Percentiles rank a stretch among this genome's conserved stretches.
Evolutionary conservation across 2,797 vertebrate species (phyloP).

Genomic region (Acipenser ruthenus): DNA sequence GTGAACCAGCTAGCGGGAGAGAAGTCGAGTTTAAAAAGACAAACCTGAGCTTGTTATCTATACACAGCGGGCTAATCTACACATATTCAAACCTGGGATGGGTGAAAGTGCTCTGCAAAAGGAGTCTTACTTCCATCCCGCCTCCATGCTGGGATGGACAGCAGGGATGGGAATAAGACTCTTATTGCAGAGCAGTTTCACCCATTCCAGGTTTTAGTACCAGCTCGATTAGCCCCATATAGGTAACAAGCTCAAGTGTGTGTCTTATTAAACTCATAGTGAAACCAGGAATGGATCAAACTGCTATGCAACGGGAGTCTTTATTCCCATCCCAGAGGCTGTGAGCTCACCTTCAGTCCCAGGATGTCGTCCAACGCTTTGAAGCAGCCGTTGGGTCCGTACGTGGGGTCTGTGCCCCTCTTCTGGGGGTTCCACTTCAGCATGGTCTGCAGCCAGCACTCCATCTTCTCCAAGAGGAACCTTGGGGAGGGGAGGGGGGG

Average conservation of each 20-base stretch:
- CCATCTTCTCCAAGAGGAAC: constrained; percentile 68
- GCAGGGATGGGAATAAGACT: too few relatives aligned
- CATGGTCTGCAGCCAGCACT: constrained; percentile 90
- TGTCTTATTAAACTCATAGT: too few relatives aligned
- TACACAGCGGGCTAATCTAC: neutral
- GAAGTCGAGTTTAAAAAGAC: neutral
- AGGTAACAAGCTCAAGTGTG: too few relatives aligned
- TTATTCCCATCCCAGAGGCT: too few relatives aligned
- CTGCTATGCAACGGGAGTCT: too few relatives aligned
- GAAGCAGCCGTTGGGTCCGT: constrained; percentile 75
- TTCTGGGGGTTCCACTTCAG: constrained; percentile 83
- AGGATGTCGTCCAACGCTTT: constrained; percentile 80
- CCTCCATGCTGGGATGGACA: neutral
- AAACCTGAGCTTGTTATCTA: too few relatives aligned
- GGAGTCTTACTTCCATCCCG: neutral
- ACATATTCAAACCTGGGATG: too few relatives aligned
- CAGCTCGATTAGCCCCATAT: too few relatives aligned
- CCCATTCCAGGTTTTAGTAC: too few relatives aligned
- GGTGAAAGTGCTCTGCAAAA: too few relatives aligned
- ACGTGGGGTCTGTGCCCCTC: constrained; percentile 71
- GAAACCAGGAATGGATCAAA: too few relatives aligned
- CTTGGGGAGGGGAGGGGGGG: constrained; percentile 39
- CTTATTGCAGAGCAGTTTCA: too few relatives aligned
- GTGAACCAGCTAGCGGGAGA: constrained; percentile 70
- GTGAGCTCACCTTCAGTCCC: constrained; percentile 71